These are phyloP conservation scores for Ambastaia sidthimunki DNA, from an alignment of 2,797 vertebrate genomes.

Conservation along the genomic window DNA sequence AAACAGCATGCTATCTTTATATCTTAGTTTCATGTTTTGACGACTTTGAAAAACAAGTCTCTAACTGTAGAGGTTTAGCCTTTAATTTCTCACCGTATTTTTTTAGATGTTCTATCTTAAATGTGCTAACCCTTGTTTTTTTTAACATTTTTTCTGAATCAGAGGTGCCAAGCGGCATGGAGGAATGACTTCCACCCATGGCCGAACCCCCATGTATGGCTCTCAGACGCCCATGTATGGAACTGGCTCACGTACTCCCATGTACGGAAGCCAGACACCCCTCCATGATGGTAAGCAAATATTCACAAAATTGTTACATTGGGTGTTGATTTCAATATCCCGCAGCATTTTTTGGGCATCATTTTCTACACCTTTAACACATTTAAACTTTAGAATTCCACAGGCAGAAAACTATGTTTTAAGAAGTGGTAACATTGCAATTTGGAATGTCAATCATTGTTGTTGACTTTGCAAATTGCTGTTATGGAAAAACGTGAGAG, in stretches of 20 bases:
- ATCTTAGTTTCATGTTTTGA: background rate
- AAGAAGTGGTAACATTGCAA: background rate
- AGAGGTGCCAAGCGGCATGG: slow-evolving; percentile 85
- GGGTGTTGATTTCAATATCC: too few species aligned
- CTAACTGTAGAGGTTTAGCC: background rate
- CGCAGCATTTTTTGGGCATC: too few species aligned
- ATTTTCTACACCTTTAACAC: background rate
- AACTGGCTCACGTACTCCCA: slow-evolving; percentile 90
- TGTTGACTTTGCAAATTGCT: background rate
- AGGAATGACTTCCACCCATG: slow-evolving; percentile 85
- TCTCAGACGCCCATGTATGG: slow-evolving; percentile 95
- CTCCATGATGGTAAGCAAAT: slow-evolving; percentile 86
- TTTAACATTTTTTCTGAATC: background rate
- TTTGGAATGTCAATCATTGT: background rate
- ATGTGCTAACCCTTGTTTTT: background rate
- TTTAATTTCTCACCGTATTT: background rate
- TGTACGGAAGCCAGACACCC: slow-evolving; percentile 94
- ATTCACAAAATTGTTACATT: too few species aligned
- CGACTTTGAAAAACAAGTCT: background rate
- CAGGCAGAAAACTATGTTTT: background rate
- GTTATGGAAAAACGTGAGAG: too few species aligned
- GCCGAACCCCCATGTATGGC: slow-evolving; percentile 90
- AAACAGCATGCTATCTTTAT: too few species aligned
- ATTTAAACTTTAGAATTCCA: background rate
- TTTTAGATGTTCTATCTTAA: background rate